Percentiles rank a stretch among this genome's conserved stretches.
These are phyloP conservation scores for Drosophila quinaria DNA, from an alignment of 2,888 invertebrate species.

Conservation along the genomic window DNA sequence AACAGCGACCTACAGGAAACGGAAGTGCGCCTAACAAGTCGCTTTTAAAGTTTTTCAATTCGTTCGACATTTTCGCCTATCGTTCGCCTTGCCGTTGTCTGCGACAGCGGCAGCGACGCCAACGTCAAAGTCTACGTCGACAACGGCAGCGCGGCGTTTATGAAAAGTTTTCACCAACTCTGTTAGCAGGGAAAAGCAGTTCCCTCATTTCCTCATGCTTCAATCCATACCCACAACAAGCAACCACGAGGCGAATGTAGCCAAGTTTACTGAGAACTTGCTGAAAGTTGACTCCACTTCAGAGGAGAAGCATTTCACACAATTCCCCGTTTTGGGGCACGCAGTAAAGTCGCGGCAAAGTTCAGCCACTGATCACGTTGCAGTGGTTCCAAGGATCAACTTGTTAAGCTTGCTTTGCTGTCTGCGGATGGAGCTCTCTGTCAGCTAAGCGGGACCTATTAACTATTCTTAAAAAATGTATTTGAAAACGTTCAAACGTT, in stretches of 20 bases:
- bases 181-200: conserved; percentile 3
- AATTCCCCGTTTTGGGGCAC: not conserved
- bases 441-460: too few relatives aligned
- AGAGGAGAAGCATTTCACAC: conserved; percentile 1
- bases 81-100: conserved; percentile 27
- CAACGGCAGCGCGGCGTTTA: conserved; percentile 18
- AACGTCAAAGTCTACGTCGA: conserved; percentile 5
- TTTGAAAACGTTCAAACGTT: not conserved
- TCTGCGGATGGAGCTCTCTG: not conserved
- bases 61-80: conserved; percentile 65
- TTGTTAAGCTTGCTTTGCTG: conserved; percentile 11
- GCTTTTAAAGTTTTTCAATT: conserved; percentile 79
- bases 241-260: conserved; percentile 41
- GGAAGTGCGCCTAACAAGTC: conserved; percentile 78
- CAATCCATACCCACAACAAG: conserved; percentile 1
- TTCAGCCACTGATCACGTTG: conserved; percentile 50
- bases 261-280: conserved; percentile 55
- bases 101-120: conserved; percentile 3
- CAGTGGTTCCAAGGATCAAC: conserved; percentile 41
- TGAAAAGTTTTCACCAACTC: conserved; percentile 48
- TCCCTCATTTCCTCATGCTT: not conserved
- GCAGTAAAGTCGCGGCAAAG: conserved; percentile 35
- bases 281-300: conserved; percentile 48
- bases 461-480: not conserved
- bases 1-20: conserved; percentile 65